phyloP scores from a whole-genome alignment of 2,888 invertebrate genomes.

The Tetranychus piercei region DNA sequence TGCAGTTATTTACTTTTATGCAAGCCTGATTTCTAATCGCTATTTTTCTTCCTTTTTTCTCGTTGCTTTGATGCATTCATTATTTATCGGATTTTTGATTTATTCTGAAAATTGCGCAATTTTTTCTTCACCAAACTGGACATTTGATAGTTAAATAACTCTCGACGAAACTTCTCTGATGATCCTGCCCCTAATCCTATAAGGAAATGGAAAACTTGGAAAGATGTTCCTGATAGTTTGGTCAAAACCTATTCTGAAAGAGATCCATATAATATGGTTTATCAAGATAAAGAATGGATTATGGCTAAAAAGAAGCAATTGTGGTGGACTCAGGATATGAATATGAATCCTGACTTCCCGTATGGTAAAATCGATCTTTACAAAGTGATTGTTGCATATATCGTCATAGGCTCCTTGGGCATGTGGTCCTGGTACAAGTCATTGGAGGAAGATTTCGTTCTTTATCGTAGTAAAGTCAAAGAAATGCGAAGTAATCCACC shows the following conservation, averaged over 20 bases:
- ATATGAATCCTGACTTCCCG: neutral
- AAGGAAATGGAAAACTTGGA: neutral
- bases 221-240: neutral
- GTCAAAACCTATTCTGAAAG: neutral
- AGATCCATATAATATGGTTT: neutral
- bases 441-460: neutral
- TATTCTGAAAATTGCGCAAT: too few relatives aligned
- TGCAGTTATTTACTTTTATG: neutral
- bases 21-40: neutral
- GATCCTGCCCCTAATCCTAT: neutral
- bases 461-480: neutral
- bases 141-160: too few relatives aligned
- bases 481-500: neutral
- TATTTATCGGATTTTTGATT: neutral
- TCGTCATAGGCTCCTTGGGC: neutral
- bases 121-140: too few relatives aligned
- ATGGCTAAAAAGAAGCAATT: neutral
- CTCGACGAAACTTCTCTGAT: neutral
- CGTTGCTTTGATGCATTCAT: neutral
- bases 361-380: neutral
- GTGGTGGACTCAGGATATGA: neutral
- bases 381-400: neutral
- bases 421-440: neutral
- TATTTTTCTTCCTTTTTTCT: neutral
- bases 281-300: neutral